Conservation (phyloP, 2,113 vertebrate genomes). For the Urocolius indicus region DNA sequence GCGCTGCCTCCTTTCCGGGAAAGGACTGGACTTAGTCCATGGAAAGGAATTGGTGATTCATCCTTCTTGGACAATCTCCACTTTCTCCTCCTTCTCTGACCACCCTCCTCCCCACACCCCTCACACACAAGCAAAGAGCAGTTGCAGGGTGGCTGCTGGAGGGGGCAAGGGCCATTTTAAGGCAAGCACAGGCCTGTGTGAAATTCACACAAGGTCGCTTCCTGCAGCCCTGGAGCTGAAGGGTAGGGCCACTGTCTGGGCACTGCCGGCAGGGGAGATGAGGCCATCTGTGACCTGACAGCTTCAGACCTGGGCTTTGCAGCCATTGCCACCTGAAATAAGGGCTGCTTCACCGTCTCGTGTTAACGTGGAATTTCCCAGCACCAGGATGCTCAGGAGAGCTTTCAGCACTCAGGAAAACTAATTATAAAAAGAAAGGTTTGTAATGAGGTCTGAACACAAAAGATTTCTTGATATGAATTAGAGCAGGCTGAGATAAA, state of each 20-base stretch:
- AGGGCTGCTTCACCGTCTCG: not conserved
- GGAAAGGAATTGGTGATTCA: conserved; percentile 45
- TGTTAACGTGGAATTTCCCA: not conserved
- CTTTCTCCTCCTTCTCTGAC: conserved; percentile 9
- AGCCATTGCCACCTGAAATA: not conserved
- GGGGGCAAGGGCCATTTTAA: not conserved
- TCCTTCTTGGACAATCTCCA: not conserved
- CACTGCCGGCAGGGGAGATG: fast-evolving
- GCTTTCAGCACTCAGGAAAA: not conserved
- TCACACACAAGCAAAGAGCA: not conserved
- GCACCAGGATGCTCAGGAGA: not conserved
- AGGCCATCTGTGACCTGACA: not conserved
- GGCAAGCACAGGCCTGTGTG: fast-evolving
- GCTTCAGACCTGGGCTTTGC: not conserved
- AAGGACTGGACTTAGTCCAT: not conserved
- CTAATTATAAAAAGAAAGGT: not conserved
- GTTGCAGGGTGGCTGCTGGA: not conserved
- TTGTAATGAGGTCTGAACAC: not conserved
- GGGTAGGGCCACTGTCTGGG: not conserved
- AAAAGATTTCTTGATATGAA: not conserved
- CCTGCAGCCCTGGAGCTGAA: not conserved
- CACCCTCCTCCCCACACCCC: not conserved
- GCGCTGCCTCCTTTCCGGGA: not conserved
- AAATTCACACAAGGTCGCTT: fast-evolving
- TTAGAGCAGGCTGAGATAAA: not conserved